Evolutionary conservation across 2,113 vertebrate genomes (phyloP).

Genomic region (Heterocephalus glaber): DNA sequence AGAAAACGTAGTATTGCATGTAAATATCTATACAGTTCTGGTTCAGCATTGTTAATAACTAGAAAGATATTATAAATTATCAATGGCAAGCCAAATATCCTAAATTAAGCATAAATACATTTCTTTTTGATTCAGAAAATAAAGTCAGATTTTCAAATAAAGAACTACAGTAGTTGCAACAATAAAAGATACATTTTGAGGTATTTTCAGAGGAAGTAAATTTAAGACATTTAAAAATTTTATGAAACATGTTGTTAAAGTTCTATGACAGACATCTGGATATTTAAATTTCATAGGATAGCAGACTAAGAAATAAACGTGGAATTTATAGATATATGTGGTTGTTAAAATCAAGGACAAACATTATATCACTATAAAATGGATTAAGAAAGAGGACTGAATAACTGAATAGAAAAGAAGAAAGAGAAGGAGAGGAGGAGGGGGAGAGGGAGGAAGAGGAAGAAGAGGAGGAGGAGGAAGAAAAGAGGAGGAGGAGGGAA

Average conservation of each 20-base stretch:
- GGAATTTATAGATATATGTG: neutral
- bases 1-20: slow-evolving; percentile 77
- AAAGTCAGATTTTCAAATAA: slow-evolving; percentile 79
- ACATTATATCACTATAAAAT: neutral
- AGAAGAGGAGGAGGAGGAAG: too few relatives aligned
- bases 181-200: neutral
- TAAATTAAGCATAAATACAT: slow-evolving; percentile 78
- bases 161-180: rapidly evolving
- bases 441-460: neutral
- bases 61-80: slow-evolving; percentile 78
- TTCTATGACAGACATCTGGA: neutral
- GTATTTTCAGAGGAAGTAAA: neutral
- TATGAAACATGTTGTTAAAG: neutral
- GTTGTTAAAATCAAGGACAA: neutral
- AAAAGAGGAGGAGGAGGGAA: neutral
- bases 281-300: neutral
- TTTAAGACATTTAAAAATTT: neutral
- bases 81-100: slow-evolving; percentile 83
- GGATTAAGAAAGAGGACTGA: too few relatives aligned
- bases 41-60: slow-evolving; percentile 77
- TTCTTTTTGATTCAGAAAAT: slow-evolving; percentile 86
- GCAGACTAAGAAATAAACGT: neutral
- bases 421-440: too few relatives aligned
- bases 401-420: neutral
- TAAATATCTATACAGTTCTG: slow-evolving; percentile 82